Evolutionary conservation across 2,888 invertebrate species (phyloP), one percentile per base, ranked within the genome.

Genomic region (Sarcophaga caerulescens): DNA sequence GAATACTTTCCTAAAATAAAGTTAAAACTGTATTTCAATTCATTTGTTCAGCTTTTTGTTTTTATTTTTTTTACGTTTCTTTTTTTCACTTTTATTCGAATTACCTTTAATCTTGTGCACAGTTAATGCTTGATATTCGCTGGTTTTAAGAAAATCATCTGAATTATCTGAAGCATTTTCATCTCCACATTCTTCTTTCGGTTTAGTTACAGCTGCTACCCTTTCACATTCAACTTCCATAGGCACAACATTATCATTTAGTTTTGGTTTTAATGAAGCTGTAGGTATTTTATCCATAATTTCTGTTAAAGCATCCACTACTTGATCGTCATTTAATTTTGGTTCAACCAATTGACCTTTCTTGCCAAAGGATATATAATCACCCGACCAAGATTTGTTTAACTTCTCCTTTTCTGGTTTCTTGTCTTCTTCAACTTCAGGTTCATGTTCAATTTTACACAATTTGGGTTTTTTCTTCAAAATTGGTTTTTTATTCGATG

Each of bases 41-140:
- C 60, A 17, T 84, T 81, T 85, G 75, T 3, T 21, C 35, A 78
- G 66, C 11, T 80, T 84, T 80, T 85, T 87, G 19, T 69, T 77
- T 83, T 87, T 86, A 75, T 85, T 88, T 25, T 88, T 88, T 69
- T 87, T 88, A 21, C 87, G 81, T 65, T 87, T 87, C 81, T 87
- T 88, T 75, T 88, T 89, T 2, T 87, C 77, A 44, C 87, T 88
- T 69, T 90, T 92, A 74, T 90, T 85, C 2, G 91, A 90, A 88
- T 92, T 92, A 0, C 91, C 84, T n/a, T 88, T 84, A 17, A 90
- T 88, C 71, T 89, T 89, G 71, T 90, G 88, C 3, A 92, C 89
- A 12, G 87, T 90, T 0, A 92, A 79, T 3, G 89, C 84, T 11
- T 89, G 86, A 87, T 92, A 92, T 12, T 23, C 78, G 14, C 85